Evolutionary conservation across 2,797 vertebrate genomes (phyloP).

Genomic region (Oreochromis grahami): DNA sequence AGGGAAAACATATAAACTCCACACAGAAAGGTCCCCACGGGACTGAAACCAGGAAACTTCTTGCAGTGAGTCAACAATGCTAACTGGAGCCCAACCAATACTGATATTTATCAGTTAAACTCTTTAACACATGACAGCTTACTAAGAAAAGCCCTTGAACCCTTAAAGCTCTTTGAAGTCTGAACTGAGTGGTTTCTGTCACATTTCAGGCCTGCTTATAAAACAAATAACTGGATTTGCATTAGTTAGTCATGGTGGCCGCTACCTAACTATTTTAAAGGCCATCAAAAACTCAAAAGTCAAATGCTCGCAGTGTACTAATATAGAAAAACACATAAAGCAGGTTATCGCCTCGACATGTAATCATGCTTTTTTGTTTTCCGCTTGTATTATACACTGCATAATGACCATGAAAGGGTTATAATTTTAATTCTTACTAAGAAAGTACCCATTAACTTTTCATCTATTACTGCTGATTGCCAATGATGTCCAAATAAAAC

Average conservation of each 20-base stretch:
- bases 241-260: neutral
- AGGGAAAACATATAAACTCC: neutral
- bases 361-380: neutral
- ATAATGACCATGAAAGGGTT: neutral
- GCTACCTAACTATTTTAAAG: neutral
- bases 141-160: neutral
- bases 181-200: neutral
- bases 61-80: neutral
- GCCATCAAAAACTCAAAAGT: neutral
- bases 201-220: neutral
- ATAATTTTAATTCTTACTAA: neutral
- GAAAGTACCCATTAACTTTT: neutral
- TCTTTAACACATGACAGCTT: neutral
- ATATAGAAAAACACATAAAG: neutral
- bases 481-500: neutral
- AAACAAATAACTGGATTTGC: neutral
- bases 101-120: neutral
- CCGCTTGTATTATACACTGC: neutral
- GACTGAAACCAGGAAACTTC: neutral
- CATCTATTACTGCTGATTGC: neutral
- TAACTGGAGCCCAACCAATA: neutral
- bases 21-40: neutral
- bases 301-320: neutral
- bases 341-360: neutral
- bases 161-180: neutral